A percentile compares a stretch with the other conserved stretches of the same genome.
Conservation (phyloP, 2,113 vertebrate species). For the Psittacula cyanocephala region DNA sequence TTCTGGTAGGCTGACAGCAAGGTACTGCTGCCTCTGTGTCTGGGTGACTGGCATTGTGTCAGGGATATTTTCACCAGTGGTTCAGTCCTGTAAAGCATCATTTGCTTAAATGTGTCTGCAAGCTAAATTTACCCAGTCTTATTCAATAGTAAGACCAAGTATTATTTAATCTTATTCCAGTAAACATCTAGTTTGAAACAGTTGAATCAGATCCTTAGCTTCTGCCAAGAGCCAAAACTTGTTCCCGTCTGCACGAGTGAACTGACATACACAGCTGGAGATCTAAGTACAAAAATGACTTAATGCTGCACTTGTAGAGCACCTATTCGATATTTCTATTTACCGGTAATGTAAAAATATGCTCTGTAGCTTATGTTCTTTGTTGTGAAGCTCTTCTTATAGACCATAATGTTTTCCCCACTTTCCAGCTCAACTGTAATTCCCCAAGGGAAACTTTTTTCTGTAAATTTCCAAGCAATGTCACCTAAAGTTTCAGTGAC, state of each 20-base stretch:
- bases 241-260: not conserved
- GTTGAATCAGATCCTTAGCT: not conserved
- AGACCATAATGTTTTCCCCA: not conserved
- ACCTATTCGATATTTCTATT: not conserved
- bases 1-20: not conserved
- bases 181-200: not conserved
- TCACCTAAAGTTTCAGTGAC: not conserved
- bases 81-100: not conserved
- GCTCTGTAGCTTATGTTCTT: not conserved
- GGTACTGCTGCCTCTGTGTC: not conserved
- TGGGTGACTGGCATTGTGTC: not conserved
- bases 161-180: not conserved
- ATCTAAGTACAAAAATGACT: not conserved
- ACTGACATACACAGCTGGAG: not conserved
- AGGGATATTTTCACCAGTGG: not conserved
- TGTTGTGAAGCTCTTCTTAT: not conserved
- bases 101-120: not conserved
- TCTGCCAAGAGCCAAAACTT: not conserved
- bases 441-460: not conserved
- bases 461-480: not conserved
- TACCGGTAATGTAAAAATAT: not conserved
- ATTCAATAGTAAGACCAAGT: not conserved
- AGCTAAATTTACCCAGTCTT: not conserved
- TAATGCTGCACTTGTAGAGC: not conserved
- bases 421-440: not conserved